phyloP scores from a whole-genome alignment of 2,797 vertebrate genomes.

The Spheniscus humboldti region DNA sequence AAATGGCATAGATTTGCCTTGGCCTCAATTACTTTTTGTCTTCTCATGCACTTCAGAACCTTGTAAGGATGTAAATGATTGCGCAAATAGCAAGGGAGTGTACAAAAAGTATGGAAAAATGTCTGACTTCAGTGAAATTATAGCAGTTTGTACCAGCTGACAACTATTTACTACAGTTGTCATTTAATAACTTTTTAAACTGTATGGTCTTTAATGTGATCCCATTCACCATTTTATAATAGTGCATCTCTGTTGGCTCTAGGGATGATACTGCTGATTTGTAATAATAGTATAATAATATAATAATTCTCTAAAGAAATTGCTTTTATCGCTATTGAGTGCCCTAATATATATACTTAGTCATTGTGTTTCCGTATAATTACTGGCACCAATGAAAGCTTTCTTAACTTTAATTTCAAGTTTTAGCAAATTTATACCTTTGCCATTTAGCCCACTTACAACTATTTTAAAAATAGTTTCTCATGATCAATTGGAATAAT shows the following conservation, averaged over 20 bases:
- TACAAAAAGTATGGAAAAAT: not conserved
- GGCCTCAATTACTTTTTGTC: not conserved
- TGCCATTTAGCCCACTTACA: not conserved
- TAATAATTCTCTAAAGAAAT: not conserved
- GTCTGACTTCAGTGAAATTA: not conserved
- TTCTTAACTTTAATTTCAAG: not conserved
- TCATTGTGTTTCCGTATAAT: not conserved
- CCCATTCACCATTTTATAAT: not conserved
- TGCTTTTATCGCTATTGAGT: not conserved
- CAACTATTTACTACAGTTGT: not conserved
- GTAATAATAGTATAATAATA: not conserved
- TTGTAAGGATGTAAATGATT: not conserved
- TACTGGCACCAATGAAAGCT: not conserved
- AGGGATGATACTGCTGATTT: not conserved
- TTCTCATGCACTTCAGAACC: not conserved
- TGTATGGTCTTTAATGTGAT: not conserved
- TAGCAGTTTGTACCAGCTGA: not conserved
- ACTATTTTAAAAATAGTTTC: not conserved
- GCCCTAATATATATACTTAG: not conserved
- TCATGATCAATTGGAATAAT: not conserved
- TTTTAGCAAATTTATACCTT: not conserved
- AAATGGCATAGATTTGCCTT: not conserved
- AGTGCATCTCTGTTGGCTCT: not conserved
- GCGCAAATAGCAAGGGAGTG: not conserved
- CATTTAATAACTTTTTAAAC: not conserved